phyloP scores from a whole-genome alignment of 2,797 vertebrate species.

The Cottoperca gobio region DNA sequence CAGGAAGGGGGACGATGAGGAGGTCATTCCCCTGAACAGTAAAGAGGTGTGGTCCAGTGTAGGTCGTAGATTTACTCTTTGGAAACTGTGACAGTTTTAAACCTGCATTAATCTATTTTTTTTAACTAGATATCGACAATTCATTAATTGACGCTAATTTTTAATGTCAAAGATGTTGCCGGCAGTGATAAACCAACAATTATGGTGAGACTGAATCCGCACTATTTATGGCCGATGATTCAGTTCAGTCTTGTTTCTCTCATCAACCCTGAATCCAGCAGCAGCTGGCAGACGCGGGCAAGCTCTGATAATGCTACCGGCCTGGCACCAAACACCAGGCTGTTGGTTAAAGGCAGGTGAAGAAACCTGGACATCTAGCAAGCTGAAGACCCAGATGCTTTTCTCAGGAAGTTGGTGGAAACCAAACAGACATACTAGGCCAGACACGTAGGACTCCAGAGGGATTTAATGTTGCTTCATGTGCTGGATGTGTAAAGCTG shows the following conservation, averaged over 20 bases:
- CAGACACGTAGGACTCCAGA: neutral
- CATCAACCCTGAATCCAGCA: neutral
- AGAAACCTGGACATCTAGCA: neutral
- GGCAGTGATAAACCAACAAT: neutral
- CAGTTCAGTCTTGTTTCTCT: neutral
- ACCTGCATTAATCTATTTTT: neutral
- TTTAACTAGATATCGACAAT: neutral
- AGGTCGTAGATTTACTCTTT: neutral
- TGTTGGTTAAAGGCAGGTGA: neutral
- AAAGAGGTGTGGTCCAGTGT: conserved; percentile 8
- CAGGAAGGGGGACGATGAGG: conserved; percentile 18
- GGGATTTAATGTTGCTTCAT: neutral
- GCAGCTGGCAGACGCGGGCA: neutral
- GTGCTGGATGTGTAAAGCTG: neutral
- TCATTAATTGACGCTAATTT: neutral
- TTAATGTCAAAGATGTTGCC: neutral
- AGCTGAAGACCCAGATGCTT: neutral
- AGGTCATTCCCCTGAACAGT: conserved; percentile 29
- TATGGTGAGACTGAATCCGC: neutral
- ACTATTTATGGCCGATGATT: neutral
- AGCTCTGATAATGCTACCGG: neutral
- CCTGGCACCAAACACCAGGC: neutral
- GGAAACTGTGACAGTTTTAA: conserved; percentile 2
- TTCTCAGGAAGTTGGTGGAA: neutral
- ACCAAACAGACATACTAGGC: neutral